A percentile compares a stretch with the other conserved stretches of the same genome.
Conservation (phyloP, 2,113 vertebrate genomes). For the Ictidomys tridecemlineatus region DNA sequence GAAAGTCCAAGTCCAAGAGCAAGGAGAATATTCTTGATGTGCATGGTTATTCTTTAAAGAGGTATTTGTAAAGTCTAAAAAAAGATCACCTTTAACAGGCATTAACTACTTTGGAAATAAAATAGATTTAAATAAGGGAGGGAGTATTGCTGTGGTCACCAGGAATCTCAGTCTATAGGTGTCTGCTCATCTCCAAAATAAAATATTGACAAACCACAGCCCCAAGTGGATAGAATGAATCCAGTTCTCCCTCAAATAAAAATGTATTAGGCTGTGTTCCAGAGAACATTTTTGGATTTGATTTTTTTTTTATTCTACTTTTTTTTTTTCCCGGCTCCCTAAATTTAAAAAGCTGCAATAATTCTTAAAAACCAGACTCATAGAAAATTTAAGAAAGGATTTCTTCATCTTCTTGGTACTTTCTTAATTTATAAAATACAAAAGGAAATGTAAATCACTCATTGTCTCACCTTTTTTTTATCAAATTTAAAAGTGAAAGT, state of each 20-base stretch:
- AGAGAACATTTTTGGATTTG: conserved; percentile 25
- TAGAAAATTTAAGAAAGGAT: background rate
- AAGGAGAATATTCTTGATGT: background rate
- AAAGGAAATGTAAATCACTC: background rate
- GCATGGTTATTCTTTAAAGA: conserved; percentile 7
- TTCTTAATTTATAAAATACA: conserved; percentile 9
- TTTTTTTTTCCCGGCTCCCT: background rate
- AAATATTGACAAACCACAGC: background rate
- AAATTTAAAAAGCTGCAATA: conserved; percentile 41
- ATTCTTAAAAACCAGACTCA: background rate
- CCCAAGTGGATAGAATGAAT: background rate
- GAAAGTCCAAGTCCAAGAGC: background rate
- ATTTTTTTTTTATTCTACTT: background rate
- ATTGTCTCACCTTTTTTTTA: background rate
- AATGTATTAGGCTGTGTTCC: background rate
- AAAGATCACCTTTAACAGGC: background rate
- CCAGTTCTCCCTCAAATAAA: background rate
- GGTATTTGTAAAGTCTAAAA: background rate
- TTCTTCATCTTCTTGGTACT: conserved; percentile 46
- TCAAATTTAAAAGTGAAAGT: background rate
- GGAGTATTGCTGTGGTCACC: background rate
- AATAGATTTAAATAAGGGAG: background rate
- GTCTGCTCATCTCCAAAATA: background rate
- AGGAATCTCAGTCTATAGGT: accelerated
- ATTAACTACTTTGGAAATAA: background rate